These are phyloP conservation scores for Otocyon megalotis DNA, from an alignment of 2,113 vertebrate genomes.

Conservation along the genomic window DNA sequence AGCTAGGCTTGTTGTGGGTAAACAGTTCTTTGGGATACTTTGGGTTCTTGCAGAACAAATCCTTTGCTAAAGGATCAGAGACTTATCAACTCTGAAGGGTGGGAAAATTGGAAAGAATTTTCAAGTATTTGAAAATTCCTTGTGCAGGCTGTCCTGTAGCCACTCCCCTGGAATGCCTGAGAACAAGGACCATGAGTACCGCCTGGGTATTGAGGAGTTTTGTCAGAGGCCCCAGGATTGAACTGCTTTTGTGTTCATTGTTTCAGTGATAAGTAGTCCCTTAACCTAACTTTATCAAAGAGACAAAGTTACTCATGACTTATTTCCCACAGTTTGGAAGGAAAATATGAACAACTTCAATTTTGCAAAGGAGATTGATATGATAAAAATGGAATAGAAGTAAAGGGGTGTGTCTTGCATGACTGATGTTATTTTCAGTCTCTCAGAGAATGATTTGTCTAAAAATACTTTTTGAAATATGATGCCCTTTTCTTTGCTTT, in stretches of 20 bases:
- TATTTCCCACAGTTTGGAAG: slow-evolving; percentile 87
- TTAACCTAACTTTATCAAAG: slow-evolving; percentile 81
- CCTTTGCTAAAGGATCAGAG: slow-evolving; percentile 81
- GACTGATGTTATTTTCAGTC: slow-evolving; percentile 37
- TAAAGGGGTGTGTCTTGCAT: slow-evolving; percentile 43
- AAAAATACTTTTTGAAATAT: slow-evolving; percentile 54
- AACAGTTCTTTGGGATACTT: slow-evolving; percentile 79
- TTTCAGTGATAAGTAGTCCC: slow-evolving; percentile 81
- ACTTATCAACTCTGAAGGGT: slow-evolving; percentile 73
- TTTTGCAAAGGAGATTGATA: slow-evolving; percentile 76
- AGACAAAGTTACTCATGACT: slow-evolving; percentile 76
- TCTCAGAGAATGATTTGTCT: slow-evolving; percentile 58
- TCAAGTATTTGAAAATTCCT: slow-evolving; percentile 70
- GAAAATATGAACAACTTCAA: slow-evolving; percentile 79
- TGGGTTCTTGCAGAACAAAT: slow-evolving; percentile 67
- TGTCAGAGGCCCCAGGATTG: slow-evolving; percentile 72
- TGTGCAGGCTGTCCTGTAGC: not conserved
- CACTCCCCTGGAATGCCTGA: slow-evolving; percentile 78
- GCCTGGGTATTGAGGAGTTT: slow-evolving; percentile 45
- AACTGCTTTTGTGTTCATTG: slow-evolving; percentile 82
- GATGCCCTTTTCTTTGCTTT: slow-evolving; percentile 7
- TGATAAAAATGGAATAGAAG: slow-evolving; percentile 76
- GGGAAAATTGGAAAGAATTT: slow-evolving; percentile 50
- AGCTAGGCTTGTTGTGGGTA: slow-evolving; percentile 74
- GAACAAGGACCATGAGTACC: slow-evolving; percentile 59